Evolutionary conservation across 2,113 vertebrate genomes (phyloP).

Genomic region (Oreocharis arfaki): DNA sequence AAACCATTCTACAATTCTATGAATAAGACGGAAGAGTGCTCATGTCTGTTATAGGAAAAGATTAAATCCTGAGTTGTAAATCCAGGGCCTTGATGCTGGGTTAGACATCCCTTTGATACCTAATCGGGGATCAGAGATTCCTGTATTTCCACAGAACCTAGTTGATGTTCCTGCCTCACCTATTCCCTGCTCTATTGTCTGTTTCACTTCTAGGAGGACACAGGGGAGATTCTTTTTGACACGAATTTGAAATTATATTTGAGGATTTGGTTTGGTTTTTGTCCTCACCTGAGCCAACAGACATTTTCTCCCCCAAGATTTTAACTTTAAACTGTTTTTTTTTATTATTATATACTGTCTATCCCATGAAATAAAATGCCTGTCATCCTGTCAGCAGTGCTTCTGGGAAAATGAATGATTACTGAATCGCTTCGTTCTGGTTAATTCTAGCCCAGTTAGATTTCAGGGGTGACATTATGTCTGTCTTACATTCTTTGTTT

Average conservation of each 20-base stretch:
- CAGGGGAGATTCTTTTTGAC: not conserved
- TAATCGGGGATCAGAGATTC: not conserved
- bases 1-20: not conserved
- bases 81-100: not conserved
- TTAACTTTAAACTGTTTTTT: not conserved
- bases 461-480: not conserved
- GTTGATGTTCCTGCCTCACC: not conserved
- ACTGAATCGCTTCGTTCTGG: slow-evolving; percentile 19
- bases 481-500: slow-evolving; percentile 33
- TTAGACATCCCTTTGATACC: not conserved
- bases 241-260: not conserved
- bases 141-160: not conserved
- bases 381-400: slow-evolving; percentile 30
- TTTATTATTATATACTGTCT: not conserved
- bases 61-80: not conserved
- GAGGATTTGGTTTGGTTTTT: not conserved
- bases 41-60: not conserved
- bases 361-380: not conserved
- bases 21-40: not conserved
- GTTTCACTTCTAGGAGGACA: not conserved
- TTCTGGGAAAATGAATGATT: not conserved
- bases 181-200: not conserved
- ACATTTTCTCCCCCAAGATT: not conserved
- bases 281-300: not conserved
- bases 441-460: slow-evolving; percentile 4